Percentiles rank a stretch among this genome's conserved stretches.
Conservation (phyloP, 2,797 vertebrate species). For the Rhinogobio ventralis region DNA sequence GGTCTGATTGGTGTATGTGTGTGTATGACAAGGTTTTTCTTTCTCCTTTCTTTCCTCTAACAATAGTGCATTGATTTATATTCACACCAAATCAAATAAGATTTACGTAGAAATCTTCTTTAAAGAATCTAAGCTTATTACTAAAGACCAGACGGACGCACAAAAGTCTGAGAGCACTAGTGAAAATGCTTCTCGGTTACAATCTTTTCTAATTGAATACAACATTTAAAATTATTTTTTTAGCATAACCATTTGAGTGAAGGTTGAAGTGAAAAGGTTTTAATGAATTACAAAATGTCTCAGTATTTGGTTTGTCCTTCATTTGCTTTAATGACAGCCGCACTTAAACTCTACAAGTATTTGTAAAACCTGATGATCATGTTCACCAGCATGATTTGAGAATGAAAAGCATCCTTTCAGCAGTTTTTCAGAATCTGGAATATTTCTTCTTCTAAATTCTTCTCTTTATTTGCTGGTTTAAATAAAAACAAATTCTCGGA, state of each 20-base stretch:
- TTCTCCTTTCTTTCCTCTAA: slow-evolving; percentile 20
- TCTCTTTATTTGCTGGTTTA: neutral
- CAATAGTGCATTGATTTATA: neutral
- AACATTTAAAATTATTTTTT: neutral
- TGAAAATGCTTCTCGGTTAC: neutral
- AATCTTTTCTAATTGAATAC: neutral
- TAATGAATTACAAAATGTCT: neutral
- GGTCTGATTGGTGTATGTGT: slow-evolving; percentile 23
- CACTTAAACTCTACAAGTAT: neutral
- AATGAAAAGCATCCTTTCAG: neutral
- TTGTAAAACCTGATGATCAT: neutral
- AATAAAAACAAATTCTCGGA: neutral
- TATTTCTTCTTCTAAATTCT: neutral
- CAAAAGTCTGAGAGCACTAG: neutral
- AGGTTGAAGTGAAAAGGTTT: neutral
- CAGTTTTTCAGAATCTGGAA: neutral
- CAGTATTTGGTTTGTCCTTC: neutral
- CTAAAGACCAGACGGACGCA: neutral
- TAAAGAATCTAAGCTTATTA: neutral
- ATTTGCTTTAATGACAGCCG: neutral
- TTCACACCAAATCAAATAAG: slow-evolving; percentile 24
- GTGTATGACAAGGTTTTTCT: slow-evolving; percentile 8
- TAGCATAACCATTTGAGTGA: neutral
- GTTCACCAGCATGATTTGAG: neutral
- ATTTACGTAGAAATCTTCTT: slow-evolving; percentile 1